Conservation (phyloP, 2,888 invertebrate genomes). For the Sinelater perroti region DNA sequence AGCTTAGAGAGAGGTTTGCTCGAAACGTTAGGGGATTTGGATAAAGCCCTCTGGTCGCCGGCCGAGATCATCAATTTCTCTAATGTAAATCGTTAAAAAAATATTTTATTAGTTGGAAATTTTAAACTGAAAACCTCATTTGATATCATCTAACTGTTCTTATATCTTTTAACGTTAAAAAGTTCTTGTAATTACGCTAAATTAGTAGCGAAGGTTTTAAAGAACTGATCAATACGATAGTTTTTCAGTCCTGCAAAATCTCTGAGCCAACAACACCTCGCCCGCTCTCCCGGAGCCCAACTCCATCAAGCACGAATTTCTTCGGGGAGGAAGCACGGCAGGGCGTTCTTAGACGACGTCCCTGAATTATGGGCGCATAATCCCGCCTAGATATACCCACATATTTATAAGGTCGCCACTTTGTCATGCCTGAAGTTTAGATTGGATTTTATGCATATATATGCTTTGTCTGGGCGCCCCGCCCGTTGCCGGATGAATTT, state of each 20-base stretch:
- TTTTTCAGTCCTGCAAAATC: too few relatives aligned
- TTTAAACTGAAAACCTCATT: too few relatives aligned
- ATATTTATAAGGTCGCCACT: conserved; percentile 62
- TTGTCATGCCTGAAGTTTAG: conserved; percentile 63
- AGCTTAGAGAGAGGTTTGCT: conserved; percentile 38
- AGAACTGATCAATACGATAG: too few relatives aligned
- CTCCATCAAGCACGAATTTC: conserved; percentile 41
- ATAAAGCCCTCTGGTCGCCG: conserved; percentile 31
- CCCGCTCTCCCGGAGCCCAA: conserved; percentile 21
- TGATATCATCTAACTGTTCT: too few relatives aligned
- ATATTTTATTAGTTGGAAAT: too few relatives aligned
- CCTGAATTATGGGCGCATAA: conserved; percentile 59
- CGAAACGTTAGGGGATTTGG: conserved; percentile 36
- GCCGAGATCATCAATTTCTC: conserved; percentile 25
- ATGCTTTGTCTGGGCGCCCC: conserved; percentile 43
- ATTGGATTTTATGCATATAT: conserved; percentile 61
- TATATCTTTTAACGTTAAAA: too few relatives aligned
- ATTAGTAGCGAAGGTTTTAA: too few relatives aligned
- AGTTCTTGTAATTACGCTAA: too few relatives aligned
- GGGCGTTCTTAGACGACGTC: conserved; percentile 54
- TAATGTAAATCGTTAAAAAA: too few relatives aligned
- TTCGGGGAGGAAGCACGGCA: conserved; percentile 38
- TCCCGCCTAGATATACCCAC: conserved; percentile 60
- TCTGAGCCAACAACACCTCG: too few relatives aligned
- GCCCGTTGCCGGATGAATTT: conserved; percentile 20